Conservation (phyloP, 2,888 invertebrate species). For the Lomographa bimaculata region DNA sequence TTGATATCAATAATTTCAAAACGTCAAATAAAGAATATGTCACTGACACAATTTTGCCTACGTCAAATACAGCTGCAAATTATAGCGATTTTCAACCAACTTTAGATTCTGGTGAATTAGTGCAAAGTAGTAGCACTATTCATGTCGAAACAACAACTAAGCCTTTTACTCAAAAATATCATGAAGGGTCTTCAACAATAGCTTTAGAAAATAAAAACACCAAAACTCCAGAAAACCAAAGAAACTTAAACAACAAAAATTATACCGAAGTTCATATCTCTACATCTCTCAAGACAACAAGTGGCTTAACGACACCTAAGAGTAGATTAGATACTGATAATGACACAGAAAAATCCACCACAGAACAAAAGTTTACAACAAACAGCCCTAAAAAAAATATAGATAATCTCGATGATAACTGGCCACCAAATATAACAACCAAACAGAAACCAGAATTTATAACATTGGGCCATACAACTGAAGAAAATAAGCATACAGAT, state of each 20-base stretch:
- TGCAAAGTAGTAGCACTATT: slow-evolving; percentile 66
- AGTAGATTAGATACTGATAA: slow-evolving; percentile 10
- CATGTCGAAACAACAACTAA: slow-evolving; percentile 64
- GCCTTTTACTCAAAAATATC: slow-evolving; percentile 49
- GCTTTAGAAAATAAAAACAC: slow-evolving; percentile 65
- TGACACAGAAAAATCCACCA: slow-evolving; percentile 2
- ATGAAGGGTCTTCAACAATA: slow-evolving; percentile 46
- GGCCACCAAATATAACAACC: not conserved
- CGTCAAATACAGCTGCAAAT: slow-evolving; percentile 19
- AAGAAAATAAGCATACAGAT: not conserved
- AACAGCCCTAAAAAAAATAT: not conserved
- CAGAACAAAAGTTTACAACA: not conserved
- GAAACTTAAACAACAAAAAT: slow-evolving; percentile 62
- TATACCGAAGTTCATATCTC: slow-evolving; percentile 49
- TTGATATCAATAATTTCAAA: not conserved
- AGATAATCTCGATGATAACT: not conserved
- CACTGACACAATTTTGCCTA: slow-evolving; percentile 11
- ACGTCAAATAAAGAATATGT: slow-evolving; percentile 6
- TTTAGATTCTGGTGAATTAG: slow-evolving; percentile 48
- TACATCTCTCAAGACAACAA: slow-evolving; percentile 33
- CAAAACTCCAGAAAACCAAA: slow-evolving; percentile 73
- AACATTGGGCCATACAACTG: not conserved
- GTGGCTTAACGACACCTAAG: slow-evolving; percentile 13
- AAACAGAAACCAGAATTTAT: not conserved
- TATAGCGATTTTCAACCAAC: slow-evolving; percentile 22